Percentiles rank a stretch among this genome's conserved stretches.
Evolutionary conservation across 1,140 invertebrate genomes (phyloP).

Genomic region (Apolygus lucorum): DNA sequence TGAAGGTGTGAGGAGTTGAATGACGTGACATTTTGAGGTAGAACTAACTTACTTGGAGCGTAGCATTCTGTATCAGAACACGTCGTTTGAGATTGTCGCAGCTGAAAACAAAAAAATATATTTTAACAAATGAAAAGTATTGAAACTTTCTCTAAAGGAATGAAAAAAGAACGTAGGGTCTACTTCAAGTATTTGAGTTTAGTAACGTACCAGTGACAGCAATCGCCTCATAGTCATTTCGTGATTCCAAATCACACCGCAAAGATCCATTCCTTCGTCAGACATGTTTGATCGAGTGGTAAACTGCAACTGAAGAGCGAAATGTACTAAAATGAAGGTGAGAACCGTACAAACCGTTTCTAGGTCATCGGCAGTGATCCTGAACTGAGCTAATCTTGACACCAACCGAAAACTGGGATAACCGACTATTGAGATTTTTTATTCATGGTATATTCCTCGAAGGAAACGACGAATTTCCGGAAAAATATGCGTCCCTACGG

Average conservation of each 20-base stretch:
- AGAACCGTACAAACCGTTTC: neutral
- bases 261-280: constrained; percentile 54
- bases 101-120: no score
- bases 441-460: no score
- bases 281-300: constrained; percentile 11
- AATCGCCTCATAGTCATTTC: constrained; percentile 78
- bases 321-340: neutral
- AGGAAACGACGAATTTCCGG: neutral
- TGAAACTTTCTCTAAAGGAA: neutral
- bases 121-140: neutral
- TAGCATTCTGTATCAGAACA: constrained; percentile 81
- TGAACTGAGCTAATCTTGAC: neutral
- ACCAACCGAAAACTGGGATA: neutral
- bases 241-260: constrained; percentile 79
- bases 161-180: no score
- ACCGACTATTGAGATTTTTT: no score
- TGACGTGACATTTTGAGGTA: no score
- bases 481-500: neutral
- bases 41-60: constrained; percentile 49
- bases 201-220: constrained; percentile 68
- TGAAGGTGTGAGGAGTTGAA: no score
- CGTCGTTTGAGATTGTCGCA: constrained; percentile 71
- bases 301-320: neutral
- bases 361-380: neutral
- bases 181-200: no score